phyloP scores from a whole-genome alignment of 2,888 invertebrate genomes.

The Pachliopta kotzebuea region DNA sequence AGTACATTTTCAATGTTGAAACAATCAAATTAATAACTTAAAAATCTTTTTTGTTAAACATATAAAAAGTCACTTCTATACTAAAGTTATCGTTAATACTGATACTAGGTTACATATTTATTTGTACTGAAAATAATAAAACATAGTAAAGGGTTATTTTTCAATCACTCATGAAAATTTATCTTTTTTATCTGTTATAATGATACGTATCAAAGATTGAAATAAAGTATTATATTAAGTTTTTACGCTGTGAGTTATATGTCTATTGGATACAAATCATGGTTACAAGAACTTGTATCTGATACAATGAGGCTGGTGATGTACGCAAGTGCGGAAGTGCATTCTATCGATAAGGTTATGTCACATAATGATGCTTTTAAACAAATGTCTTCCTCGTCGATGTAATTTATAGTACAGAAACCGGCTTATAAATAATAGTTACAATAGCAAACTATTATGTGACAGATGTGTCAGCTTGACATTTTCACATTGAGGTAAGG shows the following conservation, averaged over 20 bases:
- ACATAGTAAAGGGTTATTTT: not conserved
- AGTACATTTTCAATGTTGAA: no score
- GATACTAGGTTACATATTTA: not conserved
- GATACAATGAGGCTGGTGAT: not conserved
- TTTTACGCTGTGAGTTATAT: not conserved
- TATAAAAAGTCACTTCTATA: not conserved
- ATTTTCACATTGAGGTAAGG: not conserved
- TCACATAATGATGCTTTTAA: constrained; percentile 1
- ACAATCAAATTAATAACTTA: not conserved
- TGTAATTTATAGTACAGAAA: not conserved
- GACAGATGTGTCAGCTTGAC: not conserved
- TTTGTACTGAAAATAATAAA: not conserved
- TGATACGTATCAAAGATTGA: not conserved
- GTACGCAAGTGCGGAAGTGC: not conserved
- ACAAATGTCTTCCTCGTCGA: constrained; percentile 2
- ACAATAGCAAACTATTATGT: not conserved
- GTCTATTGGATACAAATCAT: constrained; percentile 2
- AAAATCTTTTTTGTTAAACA: not conserved
- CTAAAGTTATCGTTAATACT: not conserved
- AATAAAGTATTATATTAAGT: not conserved
- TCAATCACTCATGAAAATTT: no score
- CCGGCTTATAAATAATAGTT: not conserved
- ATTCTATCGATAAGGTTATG: not conserved
- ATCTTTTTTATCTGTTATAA: no score
- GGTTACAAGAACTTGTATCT: not conserved